Percentiles rank a stretch among this genome's conserved stretches.
Conservation (phyloP, 2,888 invertebrate genomes). For the Amblyjoppa proteus region DNA sequence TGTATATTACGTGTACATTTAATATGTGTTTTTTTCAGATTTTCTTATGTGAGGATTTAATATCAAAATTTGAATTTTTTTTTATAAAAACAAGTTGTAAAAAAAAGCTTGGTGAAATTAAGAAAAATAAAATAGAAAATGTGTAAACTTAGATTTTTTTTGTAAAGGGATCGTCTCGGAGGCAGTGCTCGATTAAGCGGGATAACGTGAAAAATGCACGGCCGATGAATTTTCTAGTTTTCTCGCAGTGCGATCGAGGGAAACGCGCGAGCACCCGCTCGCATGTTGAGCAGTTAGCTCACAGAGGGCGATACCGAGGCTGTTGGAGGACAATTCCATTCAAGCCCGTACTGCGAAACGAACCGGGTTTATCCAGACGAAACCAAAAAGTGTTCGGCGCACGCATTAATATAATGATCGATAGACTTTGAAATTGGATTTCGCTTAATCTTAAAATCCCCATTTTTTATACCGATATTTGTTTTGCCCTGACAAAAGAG, state of each 20-base stretch:
- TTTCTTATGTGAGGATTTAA: not conserved
- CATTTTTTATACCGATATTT: not conserved
- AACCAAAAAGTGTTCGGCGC: not conserved
- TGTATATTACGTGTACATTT: not conserved
- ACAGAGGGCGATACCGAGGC: conserved; percentile 81
- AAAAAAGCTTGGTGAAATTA: not conserved
- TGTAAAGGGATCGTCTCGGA: not conserved
- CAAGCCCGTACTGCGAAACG: not conserved
- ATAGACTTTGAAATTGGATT: not conserved
- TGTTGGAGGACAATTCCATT: conserved; percentile 7
- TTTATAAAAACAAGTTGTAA: not conserved
- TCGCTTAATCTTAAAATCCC: not conserved
- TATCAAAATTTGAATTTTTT: not conserved
- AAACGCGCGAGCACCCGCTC: conserved; percentile 44
- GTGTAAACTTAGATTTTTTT: not conserved
- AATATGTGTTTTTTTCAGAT: not conserved
- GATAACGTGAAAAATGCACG: conserved; percentile 23
- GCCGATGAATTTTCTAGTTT: conserved; percentile 27
- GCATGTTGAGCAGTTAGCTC: conserved; percentile 71
- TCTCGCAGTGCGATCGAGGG: conserved; percentile 56
- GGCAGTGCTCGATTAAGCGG: not conserved
- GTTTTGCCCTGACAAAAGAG: not conserved
- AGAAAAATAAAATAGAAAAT: not conserved
- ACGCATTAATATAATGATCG: not conserved
- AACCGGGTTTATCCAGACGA: not conserved